A percentile compares a stretch with the other conserved stretches of the same genome.
Evolutionary conservation across 2,888 invertebrate genomes (phyloP).

Genomic region (Sarcophaga variegata): DNA sequence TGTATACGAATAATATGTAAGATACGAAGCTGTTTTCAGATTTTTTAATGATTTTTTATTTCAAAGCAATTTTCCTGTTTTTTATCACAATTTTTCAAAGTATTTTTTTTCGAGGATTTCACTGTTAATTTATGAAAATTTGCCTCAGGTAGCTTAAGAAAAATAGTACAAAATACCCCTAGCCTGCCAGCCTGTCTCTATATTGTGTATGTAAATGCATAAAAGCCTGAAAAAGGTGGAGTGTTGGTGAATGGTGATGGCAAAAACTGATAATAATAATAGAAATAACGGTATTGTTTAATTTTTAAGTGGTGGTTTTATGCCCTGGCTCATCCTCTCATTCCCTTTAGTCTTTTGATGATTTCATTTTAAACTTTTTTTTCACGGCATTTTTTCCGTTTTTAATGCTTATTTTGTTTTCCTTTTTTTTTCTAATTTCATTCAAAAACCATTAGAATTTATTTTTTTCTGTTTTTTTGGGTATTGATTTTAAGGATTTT

Average conservation of each 20-base stretch:
- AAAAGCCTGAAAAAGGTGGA: slow-evolving; percentile 13
- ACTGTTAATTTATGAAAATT: slow-evolving; percentile 68
- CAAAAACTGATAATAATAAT: slow-evolving; percentile 61
- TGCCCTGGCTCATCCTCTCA: background rate
- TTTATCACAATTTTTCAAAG: slow-evolving; percentile 19
- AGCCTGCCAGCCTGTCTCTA: too few species aligned
- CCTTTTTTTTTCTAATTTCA: slow-evolving; percentile 2
- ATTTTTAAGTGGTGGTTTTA: slow-evolving; percentile 69
- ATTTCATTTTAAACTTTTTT: slow-evolving; percentile 16
- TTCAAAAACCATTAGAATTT: slow-evolving; percentile 58
- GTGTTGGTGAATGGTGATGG: slow-evolving; percentile 35
- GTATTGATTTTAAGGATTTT: slow-evolving; percentile 67
- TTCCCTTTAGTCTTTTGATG: slow-evolving; percentile 42
- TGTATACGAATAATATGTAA: background rate
- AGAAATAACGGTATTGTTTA: slow-evolving; percentile 65
- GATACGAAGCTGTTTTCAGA: slow-evolving; percentile 15
- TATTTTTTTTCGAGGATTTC: slow-evolving; percentile 50
- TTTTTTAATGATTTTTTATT: slow-evolving; percentile 43
- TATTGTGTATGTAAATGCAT: background rate
- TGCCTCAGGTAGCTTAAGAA: slow-evolving; percentile 45
- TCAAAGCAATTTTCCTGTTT: slow-evolving; percentile 24
- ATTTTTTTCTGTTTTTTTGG: slow-evolving; percentile 23
- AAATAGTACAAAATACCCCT: background rate
- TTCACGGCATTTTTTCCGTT: background rate
- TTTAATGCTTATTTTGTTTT: too few species aligned